phyloP scores from a whole-genome alignment of 2,888 invertebrate species.

The Abscondita cerata region DNA sequence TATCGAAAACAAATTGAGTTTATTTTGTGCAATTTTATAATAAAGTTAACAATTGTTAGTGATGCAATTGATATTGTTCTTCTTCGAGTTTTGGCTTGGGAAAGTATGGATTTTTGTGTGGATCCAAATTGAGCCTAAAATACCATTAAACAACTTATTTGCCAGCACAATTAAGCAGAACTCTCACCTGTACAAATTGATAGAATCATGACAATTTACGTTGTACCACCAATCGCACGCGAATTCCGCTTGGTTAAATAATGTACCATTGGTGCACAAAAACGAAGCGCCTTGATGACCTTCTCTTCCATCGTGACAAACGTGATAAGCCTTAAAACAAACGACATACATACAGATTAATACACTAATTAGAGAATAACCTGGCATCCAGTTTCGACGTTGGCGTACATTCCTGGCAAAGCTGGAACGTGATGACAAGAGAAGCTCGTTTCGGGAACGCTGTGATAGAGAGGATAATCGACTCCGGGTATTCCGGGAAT shows the following conservation, averaged over 20 bases:
- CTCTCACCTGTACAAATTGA: constrained; percentile 73
- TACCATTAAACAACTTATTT: background rate
- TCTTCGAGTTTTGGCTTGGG: constrained; percentile 74
- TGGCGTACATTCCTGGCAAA: constrained; percentile 89
- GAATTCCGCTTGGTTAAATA: constrained; percentile 86
- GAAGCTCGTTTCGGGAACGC: constrained; percentile 80
- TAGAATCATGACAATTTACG: constrained; percentile 81
- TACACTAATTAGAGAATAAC: too few species aligned
- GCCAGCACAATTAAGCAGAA: background rate
- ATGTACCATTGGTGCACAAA: constrained; percentile 85
- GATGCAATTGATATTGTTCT: constrained; percentile 36
- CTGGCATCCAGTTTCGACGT: constrained; percentile 87
- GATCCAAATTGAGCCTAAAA: constrained; percentile 79
- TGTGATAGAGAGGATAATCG: constrained; percentile 82
- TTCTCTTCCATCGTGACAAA: constrained; percentile 86
- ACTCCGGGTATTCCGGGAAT: constrained; percentile 81
- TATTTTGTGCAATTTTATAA: too few species aligned
- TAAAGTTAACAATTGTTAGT: background rate
- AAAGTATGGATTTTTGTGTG: constrained; percentile 79
- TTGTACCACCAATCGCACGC: constrained; percentile 94
- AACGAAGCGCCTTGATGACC: constrained; percentile 84
- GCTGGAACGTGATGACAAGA: constrained; percentile 80
- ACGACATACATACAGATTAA: background rate
- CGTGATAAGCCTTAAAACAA: constrained; percentile 77
- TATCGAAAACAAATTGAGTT: too few species aligned